A percentile compares a stretch with the other conserved stretches of the same genome.
Conservation (phyloP, 2,888 invertebrate genomes). For the Aethes cnicana region DNA sequence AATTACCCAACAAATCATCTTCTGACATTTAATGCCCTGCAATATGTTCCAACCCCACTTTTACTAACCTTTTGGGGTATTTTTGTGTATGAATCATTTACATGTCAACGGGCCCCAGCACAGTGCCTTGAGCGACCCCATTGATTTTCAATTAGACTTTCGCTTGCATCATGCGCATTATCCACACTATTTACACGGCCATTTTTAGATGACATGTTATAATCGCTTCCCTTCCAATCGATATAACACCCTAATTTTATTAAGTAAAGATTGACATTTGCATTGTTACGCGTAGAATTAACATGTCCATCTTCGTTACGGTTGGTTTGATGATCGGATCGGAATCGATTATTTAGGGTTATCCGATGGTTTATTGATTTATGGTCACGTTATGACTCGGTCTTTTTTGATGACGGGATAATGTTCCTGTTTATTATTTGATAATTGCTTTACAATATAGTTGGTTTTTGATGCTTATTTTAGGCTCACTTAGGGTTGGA, state of each 20-base stretch:
- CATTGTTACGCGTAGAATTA: slow-evolving; percentile 51
- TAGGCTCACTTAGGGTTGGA: too few relatives aligned
- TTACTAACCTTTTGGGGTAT: slow-evolving; percentile 54
- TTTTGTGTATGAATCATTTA: slow-evolving; percentile 72
- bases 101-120: slow-evolving; percentile 61
- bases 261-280: slow-evolving; percentile 45
- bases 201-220: slow-evolving; percentile 67
- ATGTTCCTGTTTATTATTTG: slow-evolving; percentile 44
- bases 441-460: slow-evolving; percentile 44
- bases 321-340: slow-evolving; percentile 73
- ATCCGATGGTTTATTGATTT: slow-evolving; percentile 74
- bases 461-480: too few relatives aligned
- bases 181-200: slow-evolving; percentile 77
- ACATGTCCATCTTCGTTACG: slow-evolving; percentile 77
- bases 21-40: slow-evolving; percentile 78
- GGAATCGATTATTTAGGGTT: slow-evolving; percentile 72
- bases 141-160: slow-evolving; percentile 82
- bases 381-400: slow-evolving; percentile 72
- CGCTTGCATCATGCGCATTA: slow-evolving; percentile 75
- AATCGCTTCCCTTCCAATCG: slow-evolving; percentile 43
- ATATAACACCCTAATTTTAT: slow-evolving; percentile 46
- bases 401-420: slow-evolving; percentile 48
- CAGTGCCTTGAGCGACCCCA: slow-evolving; percentile 59
- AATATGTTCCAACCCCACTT: slow-evolving; percentile 72
- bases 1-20: slow-evolving; percentile 81